Base-by-base conservation (phyloP, 2,113 vertebrate species). In the Copsychus sechellarum region DNA sequence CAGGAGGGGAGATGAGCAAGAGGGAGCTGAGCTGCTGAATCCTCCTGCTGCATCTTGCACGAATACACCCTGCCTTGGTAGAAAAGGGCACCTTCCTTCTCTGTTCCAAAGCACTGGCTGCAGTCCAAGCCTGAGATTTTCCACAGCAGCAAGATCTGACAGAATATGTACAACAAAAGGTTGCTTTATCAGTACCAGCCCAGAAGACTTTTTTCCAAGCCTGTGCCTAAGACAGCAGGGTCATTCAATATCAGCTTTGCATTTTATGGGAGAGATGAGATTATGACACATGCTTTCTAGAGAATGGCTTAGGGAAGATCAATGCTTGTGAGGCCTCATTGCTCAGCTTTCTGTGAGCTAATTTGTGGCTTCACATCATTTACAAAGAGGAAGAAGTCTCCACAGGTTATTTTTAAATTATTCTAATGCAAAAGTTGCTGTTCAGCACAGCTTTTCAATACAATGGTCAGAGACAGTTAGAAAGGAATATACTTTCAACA, bases 131-230 rank as follows among this genome's bases (percentile, higher is more conserved):
- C 89, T 5, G 2, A 38, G 53, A 77, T 84, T 69, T 91, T 69
- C 94, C 73, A 93, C 29, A 81, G 88, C 82, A 94, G 80, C 88
- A 81, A 60, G 53, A 91, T 69, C 76, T 64, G 66, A 88, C 19
- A 5, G 3, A 81, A 64, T 20, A 56, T 0, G 0, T 23, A 50
- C 45, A 91, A 95, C 70, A 95, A 83, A 86, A 92, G 81, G 62
- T 10, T 71, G 80, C 11, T 95, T 92, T 92, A 95, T 94, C 91
- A 66, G 84, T 73, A 87, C 29, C 26, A n/a, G 64, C 15, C 56
- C 87, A 91, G 88, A 85, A 33, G 25, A 81, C 40, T 76, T 90
- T 88, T 86, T 81, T 72, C 69, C 77, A 71, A 86, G 64, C 43
- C 42, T 50, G 26, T 78, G 51, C 88, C 65, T 56, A 71, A 65